phyloP scores from a whole-genome alignment of 2,797 vertebrate species.

The Hippopotamyrus pictus region DNA sequence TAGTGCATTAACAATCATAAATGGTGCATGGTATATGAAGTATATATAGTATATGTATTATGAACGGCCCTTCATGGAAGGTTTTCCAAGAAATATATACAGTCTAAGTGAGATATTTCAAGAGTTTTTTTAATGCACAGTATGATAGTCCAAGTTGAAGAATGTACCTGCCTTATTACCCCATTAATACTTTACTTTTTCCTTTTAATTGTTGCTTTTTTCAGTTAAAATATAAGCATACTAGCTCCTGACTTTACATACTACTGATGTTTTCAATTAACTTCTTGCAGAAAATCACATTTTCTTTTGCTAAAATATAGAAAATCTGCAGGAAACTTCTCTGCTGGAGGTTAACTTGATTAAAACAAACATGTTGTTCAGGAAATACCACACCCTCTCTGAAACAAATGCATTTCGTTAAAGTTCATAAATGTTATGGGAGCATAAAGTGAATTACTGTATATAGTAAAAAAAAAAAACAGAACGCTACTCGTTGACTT shows the following conservation, averaged over 20 bases:
- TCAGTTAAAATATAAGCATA: not conserved
- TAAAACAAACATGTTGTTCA: conserved; percentile 70
- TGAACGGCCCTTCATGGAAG: not conserved
- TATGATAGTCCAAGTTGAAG: not conserved
- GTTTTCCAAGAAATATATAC: not conserved
- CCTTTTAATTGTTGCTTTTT: not conserved
- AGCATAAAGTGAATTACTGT: not conserved
- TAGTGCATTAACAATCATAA: not conserved
- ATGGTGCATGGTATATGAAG: not conserved
- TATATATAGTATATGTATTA: not conserved
- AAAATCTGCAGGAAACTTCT: conserved; percentile 43
- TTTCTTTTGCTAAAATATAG: conserved; percentile 72
- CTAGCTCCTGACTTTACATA: conserved; percentile 56
- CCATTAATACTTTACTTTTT: not conserved
- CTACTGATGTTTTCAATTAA: conserved; percentile 92
- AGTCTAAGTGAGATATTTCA: not conserved
- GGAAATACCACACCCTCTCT: not conserved
- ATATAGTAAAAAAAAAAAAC: not conserved
- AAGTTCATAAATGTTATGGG: not conserved
- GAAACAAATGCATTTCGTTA: not conserved
- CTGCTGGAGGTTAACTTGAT: conserved; percentile 70
- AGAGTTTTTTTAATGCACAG: not conserved
- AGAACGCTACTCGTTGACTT: not conserved
- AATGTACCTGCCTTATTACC: too few relatives aligned
- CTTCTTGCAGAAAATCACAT: conserved; percentile 67